Evolutionary conservation across 2,113 vertebrate species (phyloP).

Genomic region (Nasalis larvatus): DNA sequence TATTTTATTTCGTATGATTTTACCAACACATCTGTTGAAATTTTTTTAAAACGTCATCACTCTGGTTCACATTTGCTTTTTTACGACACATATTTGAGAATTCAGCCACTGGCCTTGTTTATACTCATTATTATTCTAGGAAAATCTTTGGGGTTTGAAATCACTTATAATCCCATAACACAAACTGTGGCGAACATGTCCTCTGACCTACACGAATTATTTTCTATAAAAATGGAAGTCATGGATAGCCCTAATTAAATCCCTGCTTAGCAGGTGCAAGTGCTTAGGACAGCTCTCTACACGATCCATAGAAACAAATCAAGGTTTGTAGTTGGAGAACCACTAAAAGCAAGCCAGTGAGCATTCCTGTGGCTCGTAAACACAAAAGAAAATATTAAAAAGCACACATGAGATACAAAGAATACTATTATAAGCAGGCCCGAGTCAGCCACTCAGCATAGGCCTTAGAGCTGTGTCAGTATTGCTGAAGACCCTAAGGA

Average conservation of each 20-base stretch:
- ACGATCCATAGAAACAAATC: too few species aligned
- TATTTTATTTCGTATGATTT: not conserved
- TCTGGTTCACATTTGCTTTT: not conserved
- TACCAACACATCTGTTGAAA: not conserved
- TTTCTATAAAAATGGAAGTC: not conserved
- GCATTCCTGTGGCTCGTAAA: rapidly evolving
- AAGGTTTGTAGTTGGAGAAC: not conserved
- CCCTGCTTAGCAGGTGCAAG: not conserved
- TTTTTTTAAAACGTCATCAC: not conserved
- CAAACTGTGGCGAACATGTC: not conserved
- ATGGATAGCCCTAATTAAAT: not conserved
- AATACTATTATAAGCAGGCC: too few species aligned
- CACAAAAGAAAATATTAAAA: not conserved
- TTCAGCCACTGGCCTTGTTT: not conserved
- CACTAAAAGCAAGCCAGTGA: rapidly evolving
- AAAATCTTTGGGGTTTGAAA: not conserved
- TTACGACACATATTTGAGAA: not conserved
- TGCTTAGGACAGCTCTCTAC: rapidly evolving
- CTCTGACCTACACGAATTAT: not conserved
- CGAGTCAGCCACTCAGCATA: too few species aligned
- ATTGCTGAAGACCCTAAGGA: rapidly evolving
- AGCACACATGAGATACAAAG: not conserved
- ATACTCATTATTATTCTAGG: not conserved
- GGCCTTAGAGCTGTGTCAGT: rapidly evolving
- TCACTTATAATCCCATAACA: not conserved